Evolutionary conservation across 2,113 vertebrate species (phyloP).

Genomic region (Dicrurus megarhynchus): DNA sequence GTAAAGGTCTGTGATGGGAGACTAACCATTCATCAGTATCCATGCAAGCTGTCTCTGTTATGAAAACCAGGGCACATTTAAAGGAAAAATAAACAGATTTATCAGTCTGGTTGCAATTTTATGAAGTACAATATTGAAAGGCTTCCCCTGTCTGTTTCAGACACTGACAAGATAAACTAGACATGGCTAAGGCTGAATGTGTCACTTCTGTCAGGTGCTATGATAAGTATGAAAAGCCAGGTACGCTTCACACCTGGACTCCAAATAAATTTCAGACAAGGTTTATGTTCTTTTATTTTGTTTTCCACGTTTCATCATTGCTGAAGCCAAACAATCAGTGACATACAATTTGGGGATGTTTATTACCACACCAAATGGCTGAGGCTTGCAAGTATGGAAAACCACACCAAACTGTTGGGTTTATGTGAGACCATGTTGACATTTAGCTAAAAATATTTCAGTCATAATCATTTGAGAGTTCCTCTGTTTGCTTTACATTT

Average conservation of each 20-base stretch:
- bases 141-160: constrained; percentile 59
- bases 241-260: neutral
- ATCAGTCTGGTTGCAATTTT: constrained; percentile 68
- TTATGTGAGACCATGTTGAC: neutral
- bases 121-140: constrained; percentile 58
- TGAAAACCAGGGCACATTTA: constrained; percentile 49
- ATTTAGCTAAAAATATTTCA: neutral
- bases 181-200: neutral
- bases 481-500: neutral
- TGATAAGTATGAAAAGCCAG: constrained; percentile 29
- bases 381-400: neutral
- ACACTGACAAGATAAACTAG: constrained; percentile 59
- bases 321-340: constrained; percentile 15
- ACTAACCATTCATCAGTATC: constrained; percentile 30
- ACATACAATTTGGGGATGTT: neutral
- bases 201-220: constrained; percentile 36
- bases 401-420: neutral
- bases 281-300: constrained; percentile 7
- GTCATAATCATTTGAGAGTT: neutral
- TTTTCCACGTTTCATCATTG: constrained; percentile 33
- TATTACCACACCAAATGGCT: constrained; percentile 13
- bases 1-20: neutral
- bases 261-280: constrained; percentile 17
- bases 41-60: constrained; percentile 47
- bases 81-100: constrained; percentile 69